Evolutionary conservation across 2,888 invertebrate species (phyloP).

Genomic region (Stegana nigrithorax): DNA sequence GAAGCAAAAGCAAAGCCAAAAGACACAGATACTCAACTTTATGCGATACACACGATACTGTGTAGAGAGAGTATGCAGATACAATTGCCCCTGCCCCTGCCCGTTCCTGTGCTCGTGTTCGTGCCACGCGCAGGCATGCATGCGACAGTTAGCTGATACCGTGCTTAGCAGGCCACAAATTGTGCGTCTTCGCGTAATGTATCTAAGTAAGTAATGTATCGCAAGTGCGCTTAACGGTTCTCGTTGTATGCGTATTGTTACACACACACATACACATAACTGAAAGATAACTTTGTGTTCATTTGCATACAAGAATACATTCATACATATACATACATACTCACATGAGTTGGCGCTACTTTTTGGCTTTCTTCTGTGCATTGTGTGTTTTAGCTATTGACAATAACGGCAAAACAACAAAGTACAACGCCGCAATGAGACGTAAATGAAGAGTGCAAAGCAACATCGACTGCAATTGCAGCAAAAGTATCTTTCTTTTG

Average conservation of each 20-base stretch:
- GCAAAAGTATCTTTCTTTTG: neutral
- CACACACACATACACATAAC: neutral
- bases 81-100: no score
- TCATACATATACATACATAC: no score
- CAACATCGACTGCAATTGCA: constrained; percentile 13
- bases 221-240: constrained; percentile 42
- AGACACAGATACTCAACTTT: neutral
- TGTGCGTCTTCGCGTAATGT: no score
- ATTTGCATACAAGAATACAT: no score
- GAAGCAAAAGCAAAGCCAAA: neutral
- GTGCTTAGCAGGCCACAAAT: no score
- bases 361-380: no score
- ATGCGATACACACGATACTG: neutral
- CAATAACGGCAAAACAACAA: no score
- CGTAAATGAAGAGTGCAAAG: constrained; percentile 45
- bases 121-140: constrained; percentile 1
- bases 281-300: no score
- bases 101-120: no score
- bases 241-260: constrained; percentile 36
- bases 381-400: no score
- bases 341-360: constrained; percentile 11
- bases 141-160: constrained; percentile 6
- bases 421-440: constrained; percentile 44
- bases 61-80: neutral
- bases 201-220: constrained; percentile 16